These are phyloP conservation scores for Mesocricetus auratus DNA, from an alignment of 2,113 vertebrate genomes.

Conservation along the genomic window DNA sequence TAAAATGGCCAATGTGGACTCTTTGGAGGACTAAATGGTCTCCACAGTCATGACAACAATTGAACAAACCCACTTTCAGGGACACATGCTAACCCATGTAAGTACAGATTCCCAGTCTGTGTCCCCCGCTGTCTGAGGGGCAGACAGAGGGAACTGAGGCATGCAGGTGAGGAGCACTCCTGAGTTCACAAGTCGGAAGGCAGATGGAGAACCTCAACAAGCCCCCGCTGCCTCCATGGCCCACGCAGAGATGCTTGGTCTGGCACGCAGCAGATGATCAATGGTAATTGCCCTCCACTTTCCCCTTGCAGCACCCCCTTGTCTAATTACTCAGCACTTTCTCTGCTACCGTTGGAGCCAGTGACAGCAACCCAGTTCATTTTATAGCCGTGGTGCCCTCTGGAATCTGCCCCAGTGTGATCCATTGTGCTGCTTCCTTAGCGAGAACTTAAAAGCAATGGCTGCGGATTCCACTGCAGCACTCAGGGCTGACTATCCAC, in stretches of 20 bases:
- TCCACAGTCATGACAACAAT: neutral
- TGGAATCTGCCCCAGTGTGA: constrained; percentile 5
- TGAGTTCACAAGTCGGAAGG: neutral
- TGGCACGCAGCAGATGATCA: neutral
- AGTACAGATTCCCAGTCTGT: neutral
- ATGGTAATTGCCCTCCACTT: constrained; percentile 7
- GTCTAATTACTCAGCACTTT: constrained; percentile 35
- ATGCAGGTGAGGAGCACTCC: neutral
- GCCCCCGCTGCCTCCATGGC: neutral
- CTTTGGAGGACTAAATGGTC: neutral
- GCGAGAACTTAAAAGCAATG: constrained; percentile 18
- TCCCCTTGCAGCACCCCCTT: neutral
- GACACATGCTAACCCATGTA: neutral
- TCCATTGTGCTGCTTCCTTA: constrained; percentile 3
- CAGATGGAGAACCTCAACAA: neutral
- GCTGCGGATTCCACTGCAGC: neutral
- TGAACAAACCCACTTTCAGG: neutral
- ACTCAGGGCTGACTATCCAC: neutral
- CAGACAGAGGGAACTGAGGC: neutral
- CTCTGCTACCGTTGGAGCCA: constrained; percentile 38
- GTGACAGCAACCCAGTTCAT: constrained; percentile 19
- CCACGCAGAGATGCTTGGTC: neutral
- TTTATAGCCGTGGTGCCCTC: constrained; percentile 5
- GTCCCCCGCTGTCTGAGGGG: neutral
- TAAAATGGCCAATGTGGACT: neutral